Conservation (phyloP, 2,797 vertebrate species). For the Chelonia mydas region DNA sequence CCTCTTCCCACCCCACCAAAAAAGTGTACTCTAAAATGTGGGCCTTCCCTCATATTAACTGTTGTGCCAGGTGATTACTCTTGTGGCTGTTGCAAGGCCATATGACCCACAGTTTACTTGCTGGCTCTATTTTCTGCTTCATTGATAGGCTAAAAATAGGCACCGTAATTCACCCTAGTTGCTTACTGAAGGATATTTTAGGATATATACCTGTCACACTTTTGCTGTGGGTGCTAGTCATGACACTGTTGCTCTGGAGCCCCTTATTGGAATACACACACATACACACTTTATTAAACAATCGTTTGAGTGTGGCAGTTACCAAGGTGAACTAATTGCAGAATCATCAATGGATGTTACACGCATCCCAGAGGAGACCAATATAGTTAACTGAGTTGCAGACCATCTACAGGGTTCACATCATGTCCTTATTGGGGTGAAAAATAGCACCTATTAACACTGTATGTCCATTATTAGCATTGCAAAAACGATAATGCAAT, state of each 20-base stretch:
- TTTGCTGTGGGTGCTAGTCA: not conserved
- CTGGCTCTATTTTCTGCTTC: not conserved
- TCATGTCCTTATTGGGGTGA: not conserved
- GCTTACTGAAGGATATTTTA: not conserved
- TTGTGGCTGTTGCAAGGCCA: not conserved
- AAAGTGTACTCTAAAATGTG: not conserved
- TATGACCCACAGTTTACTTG: not conserved
- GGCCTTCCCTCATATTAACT: rapidly evolving
- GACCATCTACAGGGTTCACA: rapidly evolving
- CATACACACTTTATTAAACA: not conserved
- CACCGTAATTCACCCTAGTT: not conserved
- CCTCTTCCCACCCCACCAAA: not conserved
- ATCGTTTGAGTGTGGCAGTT: not conserved
- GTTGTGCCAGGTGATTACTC: not conserved
- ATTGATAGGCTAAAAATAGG: not conserved
- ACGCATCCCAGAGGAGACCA: not conserved
- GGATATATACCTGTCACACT: rapidly evolving
- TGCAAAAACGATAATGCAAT: not conserved
- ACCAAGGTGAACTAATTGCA: not conserved
- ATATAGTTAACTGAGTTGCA: too few species aligned
- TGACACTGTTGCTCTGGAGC: constrained; percentile 7
- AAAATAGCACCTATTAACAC: not conserved
- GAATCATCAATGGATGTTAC: not conserved
- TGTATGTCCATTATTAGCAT: not conserved
- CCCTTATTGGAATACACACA: constrained; percentile 21